Base-by-base conservation (phyloP, 2,797 vertebrate genomes). In the Myotis vivesi region DNA sequence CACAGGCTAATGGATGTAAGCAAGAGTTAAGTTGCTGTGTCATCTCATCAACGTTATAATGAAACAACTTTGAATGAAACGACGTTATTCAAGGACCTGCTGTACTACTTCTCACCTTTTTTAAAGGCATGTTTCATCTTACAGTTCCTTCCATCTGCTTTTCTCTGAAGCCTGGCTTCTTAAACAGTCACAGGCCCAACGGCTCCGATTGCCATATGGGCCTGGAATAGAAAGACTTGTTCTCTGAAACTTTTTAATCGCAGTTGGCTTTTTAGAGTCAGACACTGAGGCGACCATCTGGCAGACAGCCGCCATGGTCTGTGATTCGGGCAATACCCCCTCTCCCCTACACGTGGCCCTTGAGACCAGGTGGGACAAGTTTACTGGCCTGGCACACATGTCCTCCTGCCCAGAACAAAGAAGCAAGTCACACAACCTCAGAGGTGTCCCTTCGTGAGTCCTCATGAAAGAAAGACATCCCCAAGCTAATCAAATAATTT, bases 261-360 rank as follows among this genome's bases (percentile, higher is more conserved):
- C 89, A 96, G 71, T 81, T 92, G 94, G 95, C 91, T 81, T 93
- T 95, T 94, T 87, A 36, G 93, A 96, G 88, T 87, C 93, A 96
- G 92, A 87, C 94, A 84, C 41, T 22, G 66, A 94, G 85, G 86
- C 92, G 66, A 46, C 94, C 94, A 93, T 93, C 96, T 96, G 96
- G 96, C 94, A 93, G 80, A 49, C 55, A 81, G 85, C 75, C 38
- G 6, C 55, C 36, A 10, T 20, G 90, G 90, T 86, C 87, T 87
- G 62, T 3, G 20, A 69, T 5, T n/a, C 77, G 57, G 75, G 77
- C 85, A 94, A 80, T 83, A 68, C 64, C 57, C 53, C 49, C 33
- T 51, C 53, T 41, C 53, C 53, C n/a, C 57, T 55, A 53, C 0
- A 23, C 23, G 5, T 17, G 13, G 76, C 76, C 94, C 83, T 10